A percentile compares a stretch with the other conserved stretches of the same genome.
Evolutionary conservation across 2,113 vertebrate species (phyloP).

Genomic region (Chionodraco myersi): DNA sequence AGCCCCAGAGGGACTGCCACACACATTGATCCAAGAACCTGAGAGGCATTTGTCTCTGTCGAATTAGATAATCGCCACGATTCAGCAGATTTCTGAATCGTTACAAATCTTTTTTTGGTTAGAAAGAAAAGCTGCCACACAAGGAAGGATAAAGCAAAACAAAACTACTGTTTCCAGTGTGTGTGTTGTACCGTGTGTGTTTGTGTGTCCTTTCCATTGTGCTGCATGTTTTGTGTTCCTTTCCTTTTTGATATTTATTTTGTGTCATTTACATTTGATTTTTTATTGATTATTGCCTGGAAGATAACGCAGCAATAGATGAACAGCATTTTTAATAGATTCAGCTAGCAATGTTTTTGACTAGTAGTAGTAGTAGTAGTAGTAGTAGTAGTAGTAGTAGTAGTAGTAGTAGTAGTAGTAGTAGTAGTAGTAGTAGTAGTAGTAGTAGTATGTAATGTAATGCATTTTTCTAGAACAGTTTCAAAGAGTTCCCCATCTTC

Average conservation of each 20-base stretch:
- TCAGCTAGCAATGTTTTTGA: not conserved
- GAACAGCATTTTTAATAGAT: not conserved
- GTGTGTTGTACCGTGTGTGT: slow-evolving; percentile 53
- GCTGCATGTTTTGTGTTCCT: slow-evolving; percentile 47
- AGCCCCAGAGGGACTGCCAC: slow-evolving; percentile 42
- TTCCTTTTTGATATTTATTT: slow-evolving; percentile 30
- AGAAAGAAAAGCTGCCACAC: not conserved
- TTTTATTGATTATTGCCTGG: not conserved
- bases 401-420: not conserved
- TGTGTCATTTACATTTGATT: not conserved
- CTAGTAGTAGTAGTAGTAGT: not conserved
- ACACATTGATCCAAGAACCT: slow-evolving; percentile 54
- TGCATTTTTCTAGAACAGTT: not conserved
- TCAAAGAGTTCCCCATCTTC: not conserved
- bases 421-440: not conserved
- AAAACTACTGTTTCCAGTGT: slow-evolving; percentile 55
- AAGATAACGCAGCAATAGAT: not conserved
- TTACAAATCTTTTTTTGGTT: not conserved
- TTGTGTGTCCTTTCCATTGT: slow-evolving; percentile 69
- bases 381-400: not conserved
- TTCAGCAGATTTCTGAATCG: slow-evolving; percentile 41
- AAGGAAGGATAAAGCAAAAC: slow-evolving; percentile 43
- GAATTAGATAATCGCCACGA: slow-evolving; percentile 27
- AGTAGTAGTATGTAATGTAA: not conserved
- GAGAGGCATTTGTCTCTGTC: slow-evolving; percentile 43